phyloP scores from a whole-genome alignment of 2,888 invertebrate genomes.

The Pollenia amentaria region DNA sequence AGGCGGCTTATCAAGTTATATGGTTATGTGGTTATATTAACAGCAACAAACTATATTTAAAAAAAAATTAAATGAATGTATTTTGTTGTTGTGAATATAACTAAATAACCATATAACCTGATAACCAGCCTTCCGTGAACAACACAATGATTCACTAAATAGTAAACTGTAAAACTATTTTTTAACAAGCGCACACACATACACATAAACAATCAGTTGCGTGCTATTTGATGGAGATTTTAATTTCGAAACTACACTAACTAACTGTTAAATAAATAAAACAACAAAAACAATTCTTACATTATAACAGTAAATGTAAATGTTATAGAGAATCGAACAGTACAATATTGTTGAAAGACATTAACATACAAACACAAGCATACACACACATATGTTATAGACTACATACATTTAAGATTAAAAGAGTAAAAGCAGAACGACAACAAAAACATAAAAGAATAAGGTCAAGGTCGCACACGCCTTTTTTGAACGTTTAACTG shows the following conservation, averaged over 20 bases:
- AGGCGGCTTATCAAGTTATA: no score
- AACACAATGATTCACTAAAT: constrained; percentile 51
- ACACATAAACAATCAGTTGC: not conserved
- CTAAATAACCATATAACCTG: no score
- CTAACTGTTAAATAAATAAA: constrained; percentile 37
- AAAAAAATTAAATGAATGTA: no score
- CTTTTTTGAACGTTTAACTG: constrained; percentile 56
- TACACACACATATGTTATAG: not conserved
- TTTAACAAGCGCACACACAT: not conserved
- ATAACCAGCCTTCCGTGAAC: no score
- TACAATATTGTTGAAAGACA: constrained; percentile 37
- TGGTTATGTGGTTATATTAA: no score
- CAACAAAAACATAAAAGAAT: constrained; percentile 59
- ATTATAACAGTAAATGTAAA: constrained; percentile 59
- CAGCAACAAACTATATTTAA: no score
- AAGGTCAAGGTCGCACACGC: constrained; percentile 75
- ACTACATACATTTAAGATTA: constrained; percentile 24
- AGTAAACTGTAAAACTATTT: constrained; percentile 42
- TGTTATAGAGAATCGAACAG: constrained; percentile 16
- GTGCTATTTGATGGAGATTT: constrained; percentile 3
- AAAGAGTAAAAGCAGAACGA: constrained; percentile 49
- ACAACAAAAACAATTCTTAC: not conserved
- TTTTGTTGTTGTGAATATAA: no score
- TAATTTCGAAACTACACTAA: constrained; percentile 4
- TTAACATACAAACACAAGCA: not conserved